These are phyloP conservation scores for Caenorhabditis sp. DNA, from an alignment of 2,888 invertebrate species.

Conservation along the genomic window DNA sequence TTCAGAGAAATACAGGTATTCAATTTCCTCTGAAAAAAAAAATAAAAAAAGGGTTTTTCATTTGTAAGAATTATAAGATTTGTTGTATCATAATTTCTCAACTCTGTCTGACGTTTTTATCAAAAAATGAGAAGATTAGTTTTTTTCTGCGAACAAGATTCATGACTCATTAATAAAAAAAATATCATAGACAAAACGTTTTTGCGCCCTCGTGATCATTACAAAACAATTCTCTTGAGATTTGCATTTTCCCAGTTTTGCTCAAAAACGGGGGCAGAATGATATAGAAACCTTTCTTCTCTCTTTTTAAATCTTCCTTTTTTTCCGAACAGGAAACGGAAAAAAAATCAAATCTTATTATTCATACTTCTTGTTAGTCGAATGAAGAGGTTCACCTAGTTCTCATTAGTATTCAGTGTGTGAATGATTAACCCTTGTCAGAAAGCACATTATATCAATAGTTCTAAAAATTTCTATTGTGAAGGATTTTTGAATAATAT, in stretches of 20 bases:
- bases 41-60: no score
- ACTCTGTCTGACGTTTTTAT: no score
- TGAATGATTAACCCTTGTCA: background rate
- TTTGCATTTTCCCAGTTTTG: slow-evolving; percentile 2
- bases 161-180: no score
- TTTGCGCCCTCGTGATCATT: slow-evolving; percentile 10
- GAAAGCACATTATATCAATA: background rate
- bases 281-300: background rate
- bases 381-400: slow-evolving; percentile 3
- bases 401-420: background rate
- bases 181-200: no score
- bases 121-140: no score
- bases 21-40: no score
- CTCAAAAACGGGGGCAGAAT: background rate
- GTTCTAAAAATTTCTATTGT: background rate
- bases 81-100: no score
- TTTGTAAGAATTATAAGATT: no score
- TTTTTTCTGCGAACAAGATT: no score
- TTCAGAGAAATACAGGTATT: no score
- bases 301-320: slow-evolving; percentile 3
- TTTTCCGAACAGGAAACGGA: slow-evolving; percentile 14
- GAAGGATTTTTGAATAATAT: slow-evolving; percentile 1
- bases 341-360: slow-evolving; percentile 10
- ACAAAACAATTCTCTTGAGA: slow-evolving; percentile 4
- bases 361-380: slow-evolving; percentile 14